These are phyloP conservation scores for Borostomias antarcticus DNA, from an alignment of 2,797 vertebrate species.

Conservation along the genomic window DNA sequence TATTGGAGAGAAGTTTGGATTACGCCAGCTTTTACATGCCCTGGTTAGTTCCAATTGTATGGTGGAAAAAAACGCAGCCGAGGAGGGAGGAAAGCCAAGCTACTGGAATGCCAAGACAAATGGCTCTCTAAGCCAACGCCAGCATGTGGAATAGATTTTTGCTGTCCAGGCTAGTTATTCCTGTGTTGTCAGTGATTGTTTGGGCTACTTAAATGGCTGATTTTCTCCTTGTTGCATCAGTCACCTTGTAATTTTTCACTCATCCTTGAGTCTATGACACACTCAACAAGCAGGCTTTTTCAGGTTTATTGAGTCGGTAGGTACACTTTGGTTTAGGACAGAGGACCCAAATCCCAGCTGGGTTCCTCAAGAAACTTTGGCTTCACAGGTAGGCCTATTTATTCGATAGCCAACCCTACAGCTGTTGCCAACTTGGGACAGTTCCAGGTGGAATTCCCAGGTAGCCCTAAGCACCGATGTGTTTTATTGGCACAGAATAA, in stretches of 20 bases:
- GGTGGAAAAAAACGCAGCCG: conserved; percentile 59
- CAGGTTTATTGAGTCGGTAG: conserved; percentile 19
- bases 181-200: conserved; percentile 77
- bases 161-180: conserved; percentile 76
- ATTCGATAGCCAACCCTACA: background rate
- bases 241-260: conserved; percentile 68
- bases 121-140: conserved; percentile 65
- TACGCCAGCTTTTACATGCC: conserved; percentile 70
- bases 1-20: conserved; percentile 66
- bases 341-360: background rate
- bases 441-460: background rate
- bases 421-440: background rate
- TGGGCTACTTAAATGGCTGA: conserved; percentile 72
- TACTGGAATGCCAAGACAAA: conserved; percentile 80
- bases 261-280: conserved; percentile 51
- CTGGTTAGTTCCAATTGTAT: conserved; percentile 73
- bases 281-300: conserved; percentile 15
- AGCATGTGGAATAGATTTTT: conserved; percentile 80
- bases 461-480: background rate
- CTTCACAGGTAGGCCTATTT: background rate
- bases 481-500: background rate
- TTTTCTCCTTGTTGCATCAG: conserved; percentile 75
- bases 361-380: background rate
- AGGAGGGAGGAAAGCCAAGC: conserved; percentile 66
- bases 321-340: background rate